Conservation (phyloP, 2,797 vertebrate species). For the Xenops minutus region DNA sequence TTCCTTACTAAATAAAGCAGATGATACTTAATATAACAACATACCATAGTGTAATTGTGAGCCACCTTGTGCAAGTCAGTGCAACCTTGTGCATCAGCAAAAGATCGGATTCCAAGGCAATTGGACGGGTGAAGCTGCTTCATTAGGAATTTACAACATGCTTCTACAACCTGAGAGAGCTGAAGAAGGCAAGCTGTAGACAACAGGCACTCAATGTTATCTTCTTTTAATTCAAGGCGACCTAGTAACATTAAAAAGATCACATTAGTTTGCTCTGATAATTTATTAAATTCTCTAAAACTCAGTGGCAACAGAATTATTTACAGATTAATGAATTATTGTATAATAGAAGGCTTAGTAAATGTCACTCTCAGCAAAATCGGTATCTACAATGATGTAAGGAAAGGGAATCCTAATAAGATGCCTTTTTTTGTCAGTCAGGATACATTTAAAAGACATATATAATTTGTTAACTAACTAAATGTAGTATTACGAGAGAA, state of each 20-base stretch:
- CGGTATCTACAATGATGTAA: neutral
- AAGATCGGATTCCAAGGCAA: conserved; percentile 96
- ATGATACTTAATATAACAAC: conserved; percentile 49
- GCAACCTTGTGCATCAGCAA: conserved; percentile 95
- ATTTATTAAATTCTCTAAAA: neutral
- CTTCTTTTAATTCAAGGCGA: conserved; percentile 93
- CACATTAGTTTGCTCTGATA: neutral
- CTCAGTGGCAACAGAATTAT: neutral
- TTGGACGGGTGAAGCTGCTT: conserved; percentile 98
- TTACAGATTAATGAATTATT: neutral
- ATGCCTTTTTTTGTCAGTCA: neutral
- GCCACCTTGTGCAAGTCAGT: conserved; percentile 93
- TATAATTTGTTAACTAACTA: neutral
- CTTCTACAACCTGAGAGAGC: conserved; percentile 93
- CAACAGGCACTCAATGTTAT: conserved; percentile 94
- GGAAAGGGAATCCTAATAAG: neutral
- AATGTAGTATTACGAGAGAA: neutral
- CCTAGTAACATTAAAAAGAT: conserved; percentile 75
- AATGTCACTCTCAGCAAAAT: neutral
- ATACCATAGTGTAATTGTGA: conserved; percentile 96
- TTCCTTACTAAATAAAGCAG: neutral
- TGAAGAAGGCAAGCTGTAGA: conserved; percentile 95
- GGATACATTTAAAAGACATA: neutral
- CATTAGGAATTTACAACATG: conserved; percentile 95
- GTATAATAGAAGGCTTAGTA: neutral